Evolutionary conservation across 2,888 invertebrate species (phyloP).

Genomic region (Nomada fucata): DNA sequence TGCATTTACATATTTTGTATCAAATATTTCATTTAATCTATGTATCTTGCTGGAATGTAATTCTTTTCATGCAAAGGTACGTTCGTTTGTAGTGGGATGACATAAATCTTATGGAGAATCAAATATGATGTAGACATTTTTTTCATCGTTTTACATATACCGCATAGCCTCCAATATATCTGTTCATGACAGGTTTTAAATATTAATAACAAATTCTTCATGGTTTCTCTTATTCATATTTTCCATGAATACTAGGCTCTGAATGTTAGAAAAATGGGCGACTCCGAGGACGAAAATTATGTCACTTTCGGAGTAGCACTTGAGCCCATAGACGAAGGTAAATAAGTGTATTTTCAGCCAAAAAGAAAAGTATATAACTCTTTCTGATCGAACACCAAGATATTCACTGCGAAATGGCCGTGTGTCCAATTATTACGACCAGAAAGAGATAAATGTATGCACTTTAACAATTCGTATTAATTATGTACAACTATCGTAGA

Average conservation of each 20-base stretch:
- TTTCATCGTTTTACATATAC: not conserved
- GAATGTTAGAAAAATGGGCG: slow-evolving; percentile 74
- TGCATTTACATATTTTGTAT: not conserved
- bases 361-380: not conserved
- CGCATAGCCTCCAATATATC: slow-evolving; percentile 28
- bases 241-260: not conserved
- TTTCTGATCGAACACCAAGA: not conserved
- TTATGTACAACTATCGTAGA: slow-evolving; percentile 85
- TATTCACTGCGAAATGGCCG: too few species aligned
- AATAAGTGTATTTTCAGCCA: not conserved
- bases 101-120: not conserved
- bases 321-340: slow-evolving; percentile 93
- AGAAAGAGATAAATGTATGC: too few species aligned
- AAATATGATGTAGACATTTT: not conserved
- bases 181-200: slow-evolving; percentile 28
- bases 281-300: slow-evolving; percentile 88
- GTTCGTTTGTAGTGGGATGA: not conserved
- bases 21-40: not conserved
- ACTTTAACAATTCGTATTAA: not conserved
- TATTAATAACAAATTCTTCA: not conserved
- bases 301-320: slow-evolving; percentile 92
- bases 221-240: not conserved
- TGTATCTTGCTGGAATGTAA: not conserved
- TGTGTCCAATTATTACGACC: too few species aligned
- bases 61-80: not conserved